Conservation (phyloP, 2,888 invertebrate genomes). For the Ctena decussata region DNA sequence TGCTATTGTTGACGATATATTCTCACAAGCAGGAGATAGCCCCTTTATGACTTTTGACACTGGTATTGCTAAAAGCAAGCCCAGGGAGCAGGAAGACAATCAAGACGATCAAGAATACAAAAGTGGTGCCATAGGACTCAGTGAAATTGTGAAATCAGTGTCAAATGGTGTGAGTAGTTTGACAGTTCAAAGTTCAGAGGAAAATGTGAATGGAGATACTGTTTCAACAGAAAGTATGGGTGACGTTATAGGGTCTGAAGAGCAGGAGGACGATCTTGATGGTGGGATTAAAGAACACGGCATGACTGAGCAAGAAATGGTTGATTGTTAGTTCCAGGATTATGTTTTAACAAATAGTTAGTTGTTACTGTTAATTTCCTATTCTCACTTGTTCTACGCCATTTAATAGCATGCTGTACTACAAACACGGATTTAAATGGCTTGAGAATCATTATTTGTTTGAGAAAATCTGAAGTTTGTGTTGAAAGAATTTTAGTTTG, state of each 20-base stretch:
- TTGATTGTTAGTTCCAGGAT: constrained; percentile 3
- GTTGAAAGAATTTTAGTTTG: too few species aligned
- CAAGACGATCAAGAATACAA: not conserved
- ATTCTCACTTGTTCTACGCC: not conserved
- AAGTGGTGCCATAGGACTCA: not conserved
- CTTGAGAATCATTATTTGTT: too few species aligned
- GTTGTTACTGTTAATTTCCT: constrained; percentile 1
- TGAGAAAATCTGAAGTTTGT: too few species aligned
- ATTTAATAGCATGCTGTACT: too few species aligned
- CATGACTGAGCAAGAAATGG: not conserved
- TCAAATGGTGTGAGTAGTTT: not conserved
- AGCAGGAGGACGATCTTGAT: not conserved
- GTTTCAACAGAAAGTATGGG: not conserved
- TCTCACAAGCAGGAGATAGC: constrained; percentile 36
- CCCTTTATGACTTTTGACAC: constrained; percentile 14
- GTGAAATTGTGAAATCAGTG: not conserved
- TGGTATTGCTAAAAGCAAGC: not conserved
- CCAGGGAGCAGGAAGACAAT: not conserved
- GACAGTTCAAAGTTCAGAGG: not conserved
- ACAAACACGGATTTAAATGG: too few species aligned
- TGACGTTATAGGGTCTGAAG: not conserved
- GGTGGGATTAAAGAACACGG: not conserved
- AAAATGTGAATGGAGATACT: not conserved
- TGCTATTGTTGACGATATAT: constrained; percentile 5
- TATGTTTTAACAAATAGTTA: constrained; percentile 8